Base-by-base conservation (phyloP, 2,888 invertebrate genomes). In the Stenchaetothrips biformis region DNA sequence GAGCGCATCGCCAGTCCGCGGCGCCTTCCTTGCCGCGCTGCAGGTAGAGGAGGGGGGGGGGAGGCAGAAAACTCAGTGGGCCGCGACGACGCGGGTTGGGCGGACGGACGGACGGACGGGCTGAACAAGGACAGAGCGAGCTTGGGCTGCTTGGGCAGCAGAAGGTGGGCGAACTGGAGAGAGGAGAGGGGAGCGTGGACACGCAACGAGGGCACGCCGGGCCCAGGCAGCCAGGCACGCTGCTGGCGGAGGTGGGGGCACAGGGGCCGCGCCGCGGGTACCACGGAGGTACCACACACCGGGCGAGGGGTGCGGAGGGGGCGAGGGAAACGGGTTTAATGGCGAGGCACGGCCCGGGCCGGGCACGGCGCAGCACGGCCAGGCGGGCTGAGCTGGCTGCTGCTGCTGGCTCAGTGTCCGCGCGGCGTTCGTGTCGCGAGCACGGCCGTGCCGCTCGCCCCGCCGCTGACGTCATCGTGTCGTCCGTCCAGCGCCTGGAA, bases 221-320 rank as follows among this genome's bases (percentile, higher is more conserved):
- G 6, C 67, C 67, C 6, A 7, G 37, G 53, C 53, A 53, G 79
- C 37, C 37, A 59, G 47, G 27, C 59, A 79, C 53, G 47, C 53
- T 25, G 53, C n/a, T 11, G 49, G 37, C 49, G 16, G 77, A 78
- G 37, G 53, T 16, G 79, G 25, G 59, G 47, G 21, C 48, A 48
- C 27, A 9, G 27, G 59, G 78, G 59, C 78, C 77, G 79, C 79
- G 79, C 78, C 27, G 79, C 78, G 37, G 81, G 27, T 21, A 37
- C 16, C 78, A 78, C 11, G 77, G 48, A 77, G 77, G 27, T 59
- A 80, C 78, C 77, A 27, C 21, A 48, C 21, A 18, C 48, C 78
- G 59, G 25, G n/a, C 37, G 16, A 9, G 53, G 53, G 53, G 13
- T 4, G 13, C 9, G 25, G 21, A 25, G 67, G n/a, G 67, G 67